phyloP scores from a whole-genome alignment of 2,797 vertebrate genomes.

The Sylvia borin region DNA sequence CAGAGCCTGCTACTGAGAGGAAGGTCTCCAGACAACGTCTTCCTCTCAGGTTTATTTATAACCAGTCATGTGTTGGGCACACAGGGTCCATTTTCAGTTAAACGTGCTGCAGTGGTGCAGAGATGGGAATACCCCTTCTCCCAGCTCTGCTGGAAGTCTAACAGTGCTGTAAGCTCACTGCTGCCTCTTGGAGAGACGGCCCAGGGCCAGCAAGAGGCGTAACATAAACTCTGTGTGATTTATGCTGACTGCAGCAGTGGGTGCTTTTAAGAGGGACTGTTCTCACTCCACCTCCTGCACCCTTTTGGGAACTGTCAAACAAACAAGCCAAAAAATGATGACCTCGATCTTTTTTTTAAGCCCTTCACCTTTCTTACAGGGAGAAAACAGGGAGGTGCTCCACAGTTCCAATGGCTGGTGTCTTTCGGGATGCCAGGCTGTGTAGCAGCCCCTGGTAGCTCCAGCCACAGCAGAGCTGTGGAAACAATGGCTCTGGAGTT shows the following conservation, averaged over 20 bases:
- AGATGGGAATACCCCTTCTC: neutral
- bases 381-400: neutral
- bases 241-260: slow-evolving; percentile 12
- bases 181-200: neutral
- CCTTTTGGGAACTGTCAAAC: neutral
- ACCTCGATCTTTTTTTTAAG: neutral
- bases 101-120: neutral
- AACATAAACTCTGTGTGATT: neutral
- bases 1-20: neutral
- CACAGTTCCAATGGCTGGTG: neutral
- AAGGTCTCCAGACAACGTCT: neutral
- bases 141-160: neutral
- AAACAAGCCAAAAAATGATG: neutral
- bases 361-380: neutral
- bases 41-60: neutral
- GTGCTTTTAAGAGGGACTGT: neutral
- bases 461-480: neutral
- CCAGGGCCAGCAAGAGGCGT: neutral
- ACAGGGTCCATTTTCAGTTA: neutral
- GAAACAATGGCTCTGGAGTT: neutral
- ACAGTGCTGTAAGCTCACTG: neutral
- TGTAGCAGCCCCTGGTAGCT: neutral
- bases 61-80: neutral
- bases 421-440: neutral
- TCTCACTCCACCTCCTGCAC: neutral